phyloP scores from a whole-genome alignment of 2,113 vertebrate genomes.

The Mus spicilegus region DNA sequence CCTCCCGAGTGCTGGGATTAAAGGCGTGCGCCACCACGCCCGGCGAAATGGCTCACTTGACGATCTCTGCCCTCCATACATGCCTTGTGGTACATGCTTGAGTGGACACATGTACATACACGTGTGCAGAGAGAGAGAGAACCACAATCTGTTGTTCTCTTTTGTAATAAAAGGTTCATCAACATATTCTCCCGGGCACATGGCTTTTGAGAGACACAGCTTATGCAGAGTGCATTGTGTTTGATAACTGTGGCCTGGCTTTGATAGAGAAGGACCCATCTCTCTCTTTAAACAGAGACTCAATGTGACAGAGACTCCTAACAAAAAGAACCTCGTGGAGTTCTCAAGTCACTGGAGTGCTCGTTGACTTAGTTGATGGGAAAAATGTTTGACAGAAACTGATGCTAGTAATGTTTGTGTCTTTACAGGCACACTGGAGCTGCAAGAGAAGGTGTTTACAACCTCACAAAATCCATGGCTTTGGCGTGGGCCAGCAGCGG shows the following conservation, averaged over 20 bases:
- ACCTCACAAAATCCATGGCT: slow-evolving; percentile 93
- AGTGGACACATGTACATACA: not conserved
- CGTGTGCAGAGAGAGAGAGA: not conserved
- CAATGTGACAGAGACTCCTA: not conserved
- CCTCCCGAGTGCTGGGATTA: too few relatives aligned
- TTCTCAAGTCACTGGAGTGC: not conserved
- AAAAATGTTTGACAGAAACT: not conserved
- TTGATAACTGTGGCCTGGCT: not conserved
- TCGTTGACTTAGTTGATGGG: not conserved
- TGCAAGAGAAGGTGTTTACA: slow-evolving; percentile 93
- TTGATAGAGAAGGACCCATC: not conserved
- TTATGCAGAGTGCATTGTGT: not conserved
- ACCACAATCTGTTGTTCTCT: not conserved
- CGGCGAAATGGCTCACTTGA: not conserved
- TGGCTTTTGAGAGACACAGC: not conserved
- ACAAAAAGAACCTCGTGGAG: not conserved
- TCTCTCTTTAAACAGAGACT: not conserved
- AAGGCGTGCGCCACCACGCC: too few relatives aligned
- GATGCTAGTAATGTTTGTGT: slow-evolving; percentile 62
- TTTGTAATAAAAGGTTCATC: not conserved
- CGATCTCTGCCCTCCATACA: not conserved
- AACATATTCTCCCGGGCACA: not conserved
- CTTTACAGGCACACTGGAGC: slow-evolving; percentile 92
- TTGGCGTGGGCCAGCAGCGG: slow-evolving; percentile 94
- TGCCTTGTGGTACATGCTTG: not conserved